Evolutionary conservation across 1,140 invertebrate genomes (phyloP).

Genomic region (Ceratina australensis): DNA sequence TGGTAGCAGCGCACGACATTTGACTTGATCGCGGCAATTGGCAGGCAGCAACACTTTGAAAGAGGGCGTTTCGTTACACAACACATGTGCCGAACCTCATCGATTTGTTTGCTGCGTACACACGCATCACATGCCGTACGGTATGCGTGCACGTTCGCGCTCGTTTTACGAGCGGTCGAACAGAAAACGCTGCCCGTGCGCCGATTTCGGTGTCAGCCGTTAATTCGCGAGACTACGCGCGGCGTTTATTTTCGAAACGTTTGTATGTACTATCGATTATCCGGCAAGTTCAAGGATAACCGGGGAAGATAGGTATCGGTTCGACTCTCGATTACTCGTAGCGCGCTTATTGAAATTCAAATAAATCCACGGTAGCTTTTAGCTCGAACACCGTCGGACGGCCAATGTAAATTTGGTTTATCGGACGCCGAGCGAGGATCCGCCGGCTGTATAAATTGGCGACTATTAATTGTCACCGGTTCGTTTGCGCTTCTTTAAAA

Average conservation of each 20-base stretch:
- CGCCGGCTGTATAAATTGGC: not conserved
- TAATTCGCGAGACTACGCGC: conserved; percentile 13
- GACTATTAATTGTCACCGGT: not conserved
- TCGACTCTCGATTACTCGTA: not conserved
- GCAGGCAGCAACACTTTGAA: conserved; percentile 34
- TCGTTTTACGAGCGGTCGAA: conserved; percentile 11
- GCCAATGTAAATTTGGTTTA: conserved; percentile 5
- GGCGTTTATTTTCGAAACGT: conserved; percentile 13
- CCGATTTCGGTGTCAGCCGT: conserved; percentile 26
- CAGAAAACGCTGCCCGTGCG: not conserved
- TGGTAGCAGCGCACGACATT: conserved; percentile 7
- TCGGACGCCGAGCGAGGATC: not conserved
- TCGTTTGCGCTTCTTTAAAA: not conserved
- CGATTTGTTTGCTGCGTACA: conserved; percentile 43
- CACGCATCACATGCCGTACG: not conserved
- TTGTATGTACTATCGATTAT: conserved; percentile 7
- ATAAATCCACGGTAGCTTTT: not conserved
- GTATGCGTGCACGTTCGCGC: not conserved
- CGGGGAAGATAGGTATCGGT: not conserved
- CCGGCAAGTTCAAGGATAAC: conserved; percentile 37
- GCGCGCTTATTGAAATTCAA: not conserved
- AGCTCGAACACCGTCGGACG: not conserved
- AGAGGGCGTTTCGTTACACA: conserved; percentile 41
- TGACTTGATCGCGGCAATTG: conserved; percentile 42
- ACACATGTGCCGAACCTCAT: conserved; percentile 28